A percentile compares a stretch with the other conserved stretches of the same genome.
phyloP scores from a whole-genome alignment of 2,113 vertebrate genomes.

The Eretmochelys imbricata region DNA sequence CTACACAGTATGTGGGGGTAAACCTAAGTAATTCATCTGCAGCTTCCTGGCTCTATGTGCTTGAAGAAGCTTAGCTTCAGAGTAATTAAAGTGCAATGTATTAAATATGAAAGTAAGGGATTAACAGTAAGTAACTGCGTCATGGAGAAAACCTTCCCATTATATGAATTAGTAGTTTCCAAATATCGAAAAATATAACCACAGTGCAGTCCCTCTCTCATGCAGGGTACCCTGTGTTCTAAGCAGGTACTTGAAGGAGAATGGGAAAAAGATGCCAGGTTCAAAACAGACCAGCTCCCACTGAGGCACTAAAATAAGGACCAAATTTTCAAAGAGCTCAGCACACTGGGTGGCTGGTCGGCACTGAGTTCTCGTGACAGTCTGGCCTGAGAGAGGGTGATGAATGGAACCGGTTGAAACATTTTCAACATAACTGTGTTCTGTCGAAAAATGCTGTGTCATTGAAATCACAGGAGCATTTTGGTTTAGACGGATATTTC shows the following conservation, averaged over 20 bases:
- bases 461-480: not conserved
- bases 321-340: accelerated
- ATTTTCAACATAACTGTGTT: not conserved
- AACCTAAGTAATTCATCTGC: not conserved
- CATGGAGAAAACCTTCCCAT: not conserved
- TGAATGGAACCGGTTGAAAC: not conserved
- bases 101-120: not conserved
- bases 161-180: not conserved
- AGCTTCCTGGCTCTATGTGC: not conserved
- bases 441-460: not conserved
- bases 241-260: not conserved
- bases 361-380: not conserved
- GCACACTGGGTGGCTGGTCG: not conserved
- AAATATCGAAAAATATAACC: not conserved
- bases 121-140: not conserved
- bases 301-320: not conserved
- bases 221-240: accelerated
- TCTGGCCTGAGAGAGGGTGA: no score
- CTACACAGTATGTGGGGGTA: not conserved
- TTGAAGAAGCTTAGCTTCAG: not conserved
- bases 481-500: not conserved
- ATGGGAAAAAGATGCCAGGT: not conserved
- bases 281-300: not conserved
- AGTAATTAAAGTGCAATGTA: not conserved
- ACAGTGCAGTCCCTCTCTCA: not conserved